Conservation (phyloP, 2,797 vertebrate species). For the Oophaga sylvatica region DNA sequence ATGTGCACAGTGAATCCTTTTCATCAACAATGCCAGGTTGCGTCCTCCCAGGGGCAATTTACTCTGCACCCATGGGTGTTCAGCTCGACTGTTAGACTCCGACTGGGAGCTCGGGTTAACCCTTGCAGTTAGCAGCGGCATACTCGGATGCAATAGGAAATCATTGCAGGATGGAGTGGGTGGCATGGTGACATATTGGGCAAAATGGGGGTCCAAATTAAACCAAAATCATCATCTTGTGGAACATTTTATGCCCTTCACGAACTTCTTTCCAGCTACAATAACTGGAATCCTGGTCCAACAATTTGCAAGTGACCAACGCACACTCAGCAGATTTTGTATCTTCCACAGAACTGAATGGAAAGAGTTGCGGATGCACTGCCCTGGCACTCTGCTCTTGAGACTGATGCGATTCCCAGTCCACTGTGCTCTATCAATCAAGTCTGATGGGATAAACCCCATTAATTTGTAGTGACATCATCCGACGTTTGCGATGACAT, state of each 20-base stretch:
- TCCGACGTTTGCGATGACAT: background rate
- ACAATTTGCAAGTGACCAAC: too few species aligned
- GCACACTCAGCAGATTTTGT: too few species aligned
- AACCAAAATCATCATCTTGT: too few species aligned
- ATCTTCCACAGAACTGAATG: too few species aligned
- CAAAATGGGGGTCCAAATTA: too few species aligned
- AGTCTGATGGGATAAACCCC: background rate
- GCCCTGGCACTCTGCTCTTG: too few species aligned
- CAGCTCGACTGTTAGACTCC: background rate
- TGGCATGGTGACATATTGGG: background rate
- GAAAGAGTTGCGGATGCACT: too few species aligned
- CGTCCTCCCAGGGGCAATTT: constrained; percentile 14
- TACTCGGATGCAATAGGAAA: background rate
- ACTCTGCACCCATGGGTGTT: constrained; percentile 46
- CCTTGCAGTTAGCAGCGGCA: background rate
- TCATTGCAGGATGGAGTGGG: background rate
- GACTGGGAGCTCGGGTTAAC: constrained; percentile 8
- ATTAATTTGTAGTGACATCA: background rate
- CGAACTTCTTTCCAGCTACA: too few species aligned
- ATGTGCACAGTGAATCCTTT: constrained; percentile 38
- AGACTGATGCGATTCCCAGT: too few species aligned
- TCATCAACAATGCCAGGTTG: constrained; percentile 28
- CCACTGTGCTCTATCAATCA: too few species aligned
- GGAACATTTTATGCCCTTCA: too few species aligned
- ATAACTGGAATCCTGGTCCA: too few species aligned